Evolutionary conservation across 2,113 vertebrate genomes (phyloP).

Genomic region (Bubo scandiacus): DNA sequence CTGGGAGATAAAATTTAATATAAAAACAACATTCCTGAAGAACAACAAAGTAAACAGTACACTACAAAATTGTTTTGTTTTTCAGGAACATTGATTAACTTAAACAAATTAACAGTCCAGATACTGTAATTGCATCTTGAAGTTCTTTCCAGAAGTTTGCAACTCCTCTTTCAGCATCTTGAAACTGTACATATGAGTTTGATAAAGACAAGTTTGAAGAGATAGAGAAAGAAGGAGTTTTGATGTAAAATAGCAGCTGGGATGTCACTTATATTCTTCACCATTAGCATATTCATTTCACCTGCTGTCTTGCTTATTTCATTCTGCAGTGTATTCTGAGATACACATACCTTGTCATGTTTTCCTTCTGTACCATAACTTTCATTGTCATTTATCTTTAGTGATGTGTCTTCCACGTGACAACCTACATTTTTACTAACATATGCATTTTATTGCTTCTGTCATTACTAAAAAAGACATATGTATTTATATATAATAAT

Average conservation of each 20-base stretch:
- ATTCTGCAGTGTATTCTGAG: background rate
- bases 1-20: background rate
- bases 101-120: background rate
- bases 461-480: background rate
- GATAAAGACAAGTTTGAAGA: background rate
- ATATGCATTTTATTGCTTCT: background rate
- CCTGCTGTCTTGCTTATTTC: background rate
- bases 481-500: background rate
- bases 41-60: background rate
- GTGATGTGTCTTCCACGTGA: background rate
- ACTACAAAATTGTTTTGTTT: background rate
- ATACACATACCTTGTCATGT: background rate
- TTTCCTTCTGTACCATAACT: background rate
- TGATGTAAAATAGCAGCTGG: background rate
- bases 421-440: background rate
- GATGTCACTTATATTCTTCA: background rate
- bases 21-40: background rate
- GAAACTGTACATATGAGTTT: background rate
- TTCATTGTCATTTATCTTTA: background rate
- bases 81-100: background rate
- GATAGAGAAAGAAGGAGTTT: background rate
- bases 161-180: background rate
- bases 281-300: background rate
- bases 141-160: background rate
- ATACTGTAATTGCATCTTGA: background rate